Conservation (phyloP, 2,113 vertebrate species). For the Spizaetus ornatus region DNA sequence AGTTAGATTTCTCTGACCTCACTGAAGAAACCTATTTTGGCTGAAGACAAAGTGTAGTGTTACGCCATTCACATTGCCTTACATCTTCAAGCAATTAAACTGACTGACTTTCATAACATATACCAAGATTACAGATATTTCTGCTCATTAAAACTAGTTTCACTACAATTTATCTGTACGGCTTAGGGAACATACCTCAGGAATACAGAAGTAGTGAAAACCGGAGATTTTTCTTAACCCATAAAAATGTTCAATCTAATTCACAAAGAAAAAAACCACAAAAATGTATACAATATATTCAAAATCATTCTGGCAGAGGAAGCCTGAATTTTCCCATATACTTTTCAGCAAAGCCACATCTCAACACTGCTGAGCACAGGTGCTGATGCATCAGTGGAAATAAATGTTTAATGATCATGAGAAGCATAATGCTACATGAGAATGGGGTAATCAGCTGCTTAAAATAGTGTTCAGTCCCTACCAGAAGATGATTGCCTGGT, state of each 20-base stretch:
- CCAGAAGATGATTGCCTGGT: neutral
- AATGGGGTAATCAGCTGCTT: neutral
- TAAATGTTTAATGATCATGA: neutral
- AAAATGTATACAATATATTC: neutral
- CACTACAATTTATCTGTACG: neutral
- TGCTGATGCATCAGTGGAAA: neutral
- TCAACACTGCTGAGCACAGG: neutral
- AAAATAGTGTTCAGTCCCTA: neutral
- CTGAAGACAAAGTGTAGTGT: neutral
- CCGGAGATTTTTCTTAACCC: neutral
- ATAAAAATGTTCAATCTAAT: neutral
- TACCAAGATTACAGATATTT: neutral
- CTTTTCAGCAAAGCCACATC: neutral
- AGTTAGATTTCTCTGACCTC: neutral
- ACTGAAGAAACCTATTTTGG: neutral
- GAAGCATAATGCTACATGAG: neutral
- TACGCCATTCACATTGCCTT: rapidly evolving
- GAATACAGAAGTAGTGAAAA: neutral
- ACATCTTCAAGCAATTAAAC: neutral
- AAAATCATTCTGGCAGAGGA: neutral
- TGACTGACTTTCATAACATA: neutral
- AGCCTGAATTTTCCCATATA: neutral
- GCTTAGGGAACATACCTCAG: neutral
- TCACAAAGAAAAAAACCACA: neutral
- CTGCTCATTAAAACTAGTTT: neutral